These are phyloP conservation scores for Orthonyx spaldingii DNA, from an alignment of 2,113 vertebrate species.

Conservation along the genomic window DNA sequence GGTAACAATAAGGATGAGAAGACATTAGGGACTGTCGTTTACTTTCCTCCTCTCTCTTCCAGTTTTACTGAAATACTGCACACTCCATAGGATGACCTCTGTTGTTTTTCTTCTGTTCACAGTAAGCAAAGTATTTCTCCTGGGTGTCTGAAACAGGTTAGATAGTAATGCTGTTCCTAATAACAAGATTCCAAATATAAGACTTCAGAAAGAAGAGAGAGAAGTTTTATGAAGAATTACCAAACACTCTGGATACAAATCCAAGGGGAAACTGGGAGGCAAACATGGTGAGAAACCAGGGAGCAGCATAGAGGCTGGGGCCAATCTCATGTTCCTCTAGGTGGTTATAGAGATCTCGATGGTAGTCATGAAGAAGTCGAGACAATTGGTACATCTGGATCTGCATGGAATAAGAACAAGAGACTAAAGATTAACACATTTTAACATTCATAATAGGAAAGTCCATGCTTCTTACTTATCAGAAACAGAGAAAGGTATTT, in stretches of 20 bases:
- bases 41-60: not conserved
- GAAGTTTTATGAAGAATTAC: constrained; percentile 54
- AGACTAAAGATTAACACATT: not conserved
- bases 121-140: not conserved
- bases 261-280: constrained; percentile 82
- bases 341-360: constrained; percentile 78
- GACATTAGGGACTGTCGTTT: not conserved
- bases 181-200: not conserved
- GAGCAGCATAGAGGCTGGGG: constrained; percentile 82
- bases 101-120: not conserved
- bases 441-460: not conserved
- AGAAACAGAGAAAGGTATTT: not conserved
- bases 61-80: not conserved
- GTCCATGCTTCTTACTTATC: not conserved
- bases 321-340: constrained; percentile 80
- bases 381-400: constrained; percentile 87
- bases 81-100: not conserved
- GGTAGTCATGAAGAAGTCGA: constrained; percentile 81
- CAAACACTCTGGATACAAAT: constrained; percentile 82
- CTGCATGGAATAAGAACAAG: constrained; percentile 34
- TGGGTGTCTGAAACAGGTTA: not conserved
- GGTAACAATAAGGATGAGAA: not conserved
- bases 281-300: constrained; percentile 84
- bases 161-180: not conserved
- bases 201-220: not conserved